Evolutionary conservation across 2,113 vertebrate genomes (phyloP).

Genomic region (Ascaphus truei): DNA sequence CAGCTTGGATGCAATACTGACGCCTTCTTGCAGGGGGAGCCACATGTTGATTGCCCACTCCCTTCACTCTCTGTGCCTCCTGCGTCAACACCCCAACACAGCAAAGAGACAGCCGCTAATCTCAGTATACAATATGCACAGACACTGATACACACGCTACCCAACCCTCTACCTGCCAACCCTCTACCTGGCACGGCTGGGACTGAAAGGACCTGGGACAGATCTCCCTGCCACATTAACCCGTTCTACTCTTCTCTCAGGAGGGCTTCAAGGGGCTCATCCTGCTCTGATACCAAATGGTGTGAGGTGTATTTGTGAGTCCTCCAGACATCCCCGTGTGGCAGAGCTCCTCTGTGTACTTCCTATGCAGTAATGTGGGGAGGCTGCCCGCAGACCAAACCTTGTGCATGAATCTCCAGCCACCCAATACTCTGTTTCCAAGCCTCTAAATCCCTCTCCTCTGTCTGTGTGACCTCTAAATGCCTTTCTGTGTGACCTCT

Average conservation of each 20-base stretch:
- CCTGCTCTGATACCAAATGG: constrained; percentile 34
- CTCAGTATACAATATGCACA: constrained; percentile 4
- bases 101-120: constrained; percentile 12
- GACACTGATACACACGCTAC: neutral
- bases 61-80: constrained; percentile 33
- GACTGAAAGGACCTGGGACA: constrained; percentile 8
- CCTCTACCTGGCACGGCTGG: neutral
- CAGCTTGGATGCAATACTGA: neutral
- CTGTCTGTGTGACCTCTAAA: neutral
- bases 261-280: constrained; percentile 17
- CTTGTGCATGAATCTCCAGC: constrained; percentile 39
- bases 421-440: constrained; percentile 17
- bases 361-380: constrained; percentile 35
- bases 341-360: constrained; percentile 30
- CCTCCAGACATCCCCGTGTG: constrained; percentile 15
- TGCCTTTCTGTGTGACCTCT: neutral
- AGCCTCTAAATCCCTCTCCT: no score
- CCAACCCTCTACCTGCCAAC: neutral
- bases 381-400: constrained; percentile 33
- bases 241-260: constrained; percentile 24
- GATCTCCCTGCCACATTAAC: neutral
- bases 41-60: constrained; percentile 1
- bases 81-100: constrained; percentile 21
- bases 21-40: constrained; percentile 16
- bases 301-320: constrained; percentile 33